Base-by-base conservation (phyloP, 2,113 vertebrate genomes). In the Smithornis capensis region DNA sequence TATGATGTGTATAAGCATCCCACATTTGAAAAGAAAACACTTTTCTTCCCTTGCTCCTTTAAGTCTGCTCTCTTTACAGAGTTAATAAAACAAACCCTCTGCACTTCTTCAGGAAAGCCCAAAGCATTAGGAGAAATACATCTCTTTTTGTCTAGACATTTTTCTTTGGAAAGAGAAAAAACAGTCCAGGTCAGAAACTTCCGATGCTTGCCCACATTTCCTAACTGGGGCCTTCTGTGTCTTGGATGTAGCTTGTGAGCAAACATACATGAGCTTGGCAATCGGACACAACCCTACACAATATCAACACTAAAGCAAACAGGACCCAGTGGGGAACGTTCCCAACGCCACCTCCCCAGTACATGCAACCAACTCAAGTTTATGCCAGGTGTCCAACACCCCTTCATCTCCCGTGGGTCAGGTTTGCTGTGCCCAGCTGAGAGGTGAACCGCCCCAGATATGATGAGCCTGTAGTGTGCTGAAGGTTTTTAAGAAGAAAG, bases 391-490 rank as follows among this genome's bases (percentile, higher is more conserved):
- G 6, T 56, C 37, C 57, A 47, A 13, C 13, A 13, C 12, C 21
- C 60, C n/a, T 56, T 65, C 53, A 24, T 11, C 24, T 74, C 50
- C 35, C 6, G 3, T 17, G 37, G 28, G 8, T 40, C 55, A 8
- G 75, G 35, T 69, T 80, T 88, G 79, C 71, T 53, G 1, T 74
- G 45, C 37, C 49, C 53, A 35, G 60, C 57, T 62, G 50, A 64
- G 35, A 44, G 35, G 40, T 40, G 79, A 79, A 69, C 25, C 47
- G 57, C 68, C n/a, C 42, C 38, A 19, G 16, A 31, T 42, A 22
- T 64, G 42, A 38, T 25, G 22, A 83, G 33, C 45, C 55, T 8
- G 0, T 40, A 59, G 78, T 10, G 5, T 0, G 0, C 11, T 59
- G 55, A 74, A 53, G 67, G 45, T 9, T 52, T 53, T 45, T 37